phyloP scores from a whole-genome alignment of 2,797 vertebrate species.

The Pterois miles region DNA sequence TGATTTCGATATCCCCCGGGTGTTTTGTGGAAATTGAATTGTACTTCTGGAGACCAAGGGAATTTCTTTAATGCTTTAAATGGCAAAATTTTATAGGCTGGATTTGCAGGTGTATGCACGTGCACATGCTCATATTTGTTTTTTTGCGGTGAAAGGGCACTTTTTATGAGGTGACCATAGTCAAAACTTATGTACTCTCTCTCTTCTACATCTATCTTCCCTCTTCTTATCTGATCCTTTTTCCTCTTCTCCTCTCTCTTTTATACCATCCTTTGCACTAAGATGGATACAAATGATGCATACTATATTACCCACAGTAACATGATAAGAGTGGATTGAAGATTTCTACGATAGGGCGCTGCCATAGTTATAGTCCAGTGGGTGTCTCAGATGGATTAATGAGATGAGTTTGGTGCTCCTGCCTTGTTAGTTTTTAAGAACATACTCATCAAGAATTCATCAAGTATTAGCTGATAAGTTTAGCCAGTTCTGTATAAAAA shows the following conservation, averaged over 20 bases:
- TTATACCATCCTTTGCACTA: background rate
- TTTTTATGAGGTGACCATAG: slow-evolving; percentile 40
- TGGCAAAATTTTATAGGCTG: slow-evolving; percentile 61
- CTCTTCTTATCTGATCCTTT: background rate
- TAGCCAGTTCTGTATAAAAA: background rate
- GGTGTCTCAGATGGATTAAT: slow-evolving; percentile 26
- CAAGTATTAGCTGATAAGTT: slow-evolving; percentile 7
- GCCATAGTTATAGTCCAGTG: slow-evolving; percentile 19
- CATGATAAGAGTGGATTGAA: slow-evolving; percentile 27
- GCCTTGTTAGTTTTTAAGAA: slow-evolving; percentile 27
- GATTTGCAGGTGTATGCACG: background rate
- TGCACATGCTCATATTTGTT: slow-evolving; percentile 7
- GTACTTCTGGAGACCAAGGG: slow-evolving; percentile 66
- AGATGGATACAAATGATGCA: slow-evolving; percentile 39
- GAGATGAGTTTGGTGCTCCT: slow-evolving; percentile 16
- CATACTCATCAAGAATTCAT: slow-evolving; percentile 38
- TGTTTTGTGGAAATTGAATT: slow-evolving; percentile 82
- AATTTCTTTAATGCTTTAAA: slow-evolving; percentile 69
- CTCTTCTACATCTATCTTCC: slow-evolving; percentile 7
- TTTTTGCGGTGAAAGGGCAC: slow-evolving; percentile 31
- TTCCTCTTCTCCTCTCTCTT: background rate
- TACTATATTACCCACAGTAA: slow-evolving; percentile 27
- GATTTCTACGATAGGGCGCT: slow-evolving; percentile 14
- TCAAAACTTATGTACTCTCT: slow-evolving; percentile 5
- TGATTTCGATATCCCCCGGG: slow-evolving; percentile 74